A percentile compares a stretch with the other conserved stretches of the same genome.
Conservation (phyloP, 2,113 vertebrate genomes). For the Synchiropus splendidus region DNA sequence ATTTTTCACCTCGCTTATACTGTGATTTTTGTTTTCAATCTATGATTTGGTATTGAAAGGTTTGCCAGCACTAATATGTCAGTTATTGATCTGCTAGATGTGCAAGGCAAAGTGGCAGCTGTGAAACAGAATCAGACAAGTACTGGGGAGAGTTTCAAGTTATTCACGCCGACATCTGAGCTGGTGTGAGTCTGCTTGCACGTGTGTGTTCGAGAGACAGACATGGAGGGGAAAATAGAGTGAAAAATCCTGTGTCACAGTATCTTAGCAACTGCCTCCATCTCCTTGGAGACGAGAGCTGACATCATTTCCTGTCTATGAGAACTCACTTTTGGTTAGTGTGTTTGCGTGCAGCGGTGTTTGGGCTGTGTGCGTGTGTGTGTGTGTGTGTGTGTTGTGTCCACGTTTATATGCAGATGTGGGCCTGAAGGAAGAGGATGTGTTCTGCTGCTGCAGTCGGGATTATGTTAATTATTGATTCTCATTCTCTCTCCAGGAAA, state of each 20-base stretch:
- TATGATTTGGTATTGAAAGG: too few species aligned
- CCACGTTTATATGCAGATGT: slow-evolving; percentile 27
- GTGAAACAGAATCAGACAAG: slow-evolving; percentile 44
- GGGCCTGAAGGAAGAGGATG: slow-evolving; percentile 21
- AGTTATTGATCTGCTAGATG: too few species aligned
- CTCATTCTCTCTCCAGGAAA: slow-evolving; percentile 1
- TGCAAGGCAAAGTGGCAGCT: slow-evolving; percentile 35
- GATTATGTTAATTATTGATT: slow-evolving; percentile 1
- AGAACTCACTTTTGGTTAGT: slow-evolving; percentile 63
- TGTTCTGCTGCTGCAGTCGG: slow-evolving; percentile 4
- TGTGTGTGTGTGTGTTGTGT: slow-evolving; percentile 17
- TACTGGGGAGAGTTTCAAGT: slow-evolving; percentile 45
- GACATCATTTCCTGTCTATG: slow-evolving; percentile 72
- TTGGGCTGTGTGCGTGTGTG: slow-evolving; percentile 9
- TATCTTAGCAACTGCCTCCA: slow-evolving; percentile 76
- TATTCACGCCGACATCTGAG: slow-evolving; percentile 52
- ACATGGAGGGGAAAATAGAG: slow-evolving; percentile 39
- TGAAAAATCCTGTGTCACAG: slow-evolving; percentile 70
- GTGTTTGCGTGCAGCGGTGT: slow-evolving; percentile 33
- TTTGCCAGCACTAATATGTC: too few species aligned
- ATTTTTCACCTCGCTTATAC: too few species aligned
- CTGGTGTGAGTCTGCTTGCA: slow-evolving; percentile 17
- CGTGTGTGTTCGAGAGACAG: slow-evolving; percentile 7
- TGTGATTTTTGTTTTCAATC: too few species aligned
- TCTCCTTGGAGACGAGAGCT: slow-evolving; percentile 73